Conservation (phyloP, 2,888 invertebrate genomes). For the Caenorhabditis uteleia region DNA sequence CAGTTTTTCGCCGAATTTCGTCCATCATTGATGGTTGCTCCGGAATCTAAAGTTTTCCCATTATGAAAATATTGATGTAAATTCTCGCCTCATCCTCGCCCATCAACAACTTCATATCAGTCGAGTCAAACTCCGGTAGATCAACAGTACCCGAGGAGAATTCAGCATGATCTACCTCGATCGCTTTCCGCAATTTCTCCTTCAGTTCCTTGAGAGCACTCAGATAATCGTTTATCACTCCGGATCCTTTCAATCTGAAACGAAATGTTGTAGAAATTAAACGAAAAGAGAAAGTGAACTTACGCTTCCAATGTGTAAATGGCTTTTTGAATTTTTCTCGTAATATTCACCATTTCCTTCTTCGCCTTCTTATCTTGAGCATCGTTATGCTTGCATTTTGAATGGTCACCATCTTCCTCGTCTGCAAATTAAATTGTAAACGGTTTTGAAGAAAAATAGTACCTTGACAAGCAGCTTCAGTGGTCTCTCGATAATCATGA, state of each 20-base stretch:
- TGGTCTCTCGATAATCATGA: constrained; percentile 46
- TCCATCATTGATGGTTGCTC: constrained; percentile 18
- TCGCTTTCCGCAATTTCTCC: constrained; percentile 10
- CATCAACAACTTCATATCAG: constrained; percentile 43
- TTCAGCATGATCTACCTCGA: constrained; percentile 26
- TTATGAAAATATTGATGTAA: background rate
- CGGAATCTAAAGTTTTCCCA: constrained; percentile 12
- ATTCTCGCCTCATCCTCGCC: constrained; percentile 34
- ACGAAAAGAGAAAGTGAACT: background rate
- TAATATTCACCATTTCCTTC: constrained; percentile 45
- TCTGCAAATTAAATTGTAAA: constrained; percentile 10
- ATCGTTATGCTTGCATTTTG: constrained; percentile 17
- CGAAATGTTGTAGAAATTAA: background rate
- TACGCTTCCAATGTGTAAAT: constrained; percentile 20
- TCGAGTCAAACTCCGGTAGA: constrained; percentile 39
- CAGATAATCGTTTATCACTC: background rate
- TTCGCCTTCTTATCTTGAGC: constrained; percentile 11
- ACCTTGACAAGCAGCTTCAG: constrained; percentile 24
- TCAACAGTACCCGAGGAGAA: constrained; percentile 37
- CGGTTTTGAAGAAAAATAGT: background rate
- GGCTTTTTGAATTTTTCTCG: constrained; percentile 40
- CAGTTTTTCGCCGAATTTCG: constrained; percentile 12
- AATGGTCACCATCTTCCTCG: constrained; percentile 12
- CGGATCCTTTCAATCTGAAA: constrained; percentile 9
- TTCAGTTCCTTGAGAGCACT: constrained; percentile 11